Percentiles rank a stretch among this genome's conserved stretches.
These are phyloP conservation scores for Xylota segnis DNA, from an alignment of 2,888 invertebrate species.

Conservation along the genomic window DNA sequence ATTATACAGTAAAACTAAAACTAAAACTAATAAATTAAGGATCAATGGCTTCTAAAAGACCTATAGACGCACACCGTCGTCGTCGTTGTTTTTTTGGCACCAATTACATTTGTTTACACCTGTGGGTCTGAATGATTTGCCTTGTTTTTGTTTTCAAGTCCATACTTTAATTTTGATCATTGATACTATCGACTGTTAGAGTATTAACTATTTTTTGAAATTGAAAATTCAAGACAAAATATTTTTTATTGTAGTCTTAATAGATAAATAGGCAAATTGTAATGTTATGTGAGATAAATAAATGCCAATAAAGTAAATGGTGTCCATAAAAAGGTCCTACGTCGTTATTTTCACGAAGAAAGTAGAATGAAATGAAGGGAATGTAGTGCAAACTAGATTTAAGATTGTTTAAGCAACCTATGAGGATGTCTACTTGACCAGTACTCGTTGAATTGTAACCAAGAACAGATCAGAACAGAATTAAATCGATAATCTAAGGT, in stretches of 20 bases:
- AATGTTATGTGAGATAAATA: slow-evolving; percentile 18
- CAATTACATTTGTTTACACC: slow-evolving; percentile 5
- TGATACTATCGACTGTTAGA: slow-evolving; percentile 24
- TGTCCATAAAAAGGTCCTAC: neutral
- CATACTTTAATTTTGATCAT: neutral
- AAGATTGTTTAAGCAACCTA: too few relatives aligned
- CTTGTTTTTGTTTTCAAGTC: slow-evolving; percentile 30
- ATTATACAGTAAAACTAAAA: slow-evolving; percentile 10
- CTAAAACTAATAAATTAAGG: neutral
- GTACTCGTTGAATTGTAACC: too few relatives aligned
- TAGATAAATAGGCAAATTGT: slow-evolving; percentile 5
- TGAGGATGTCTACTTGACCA: too few relatives aligned
- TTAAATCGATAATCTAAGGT: too few relatives aligned
- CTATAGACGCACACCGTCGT: neutral
- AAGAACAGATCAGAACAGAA: too few relatives aligned
- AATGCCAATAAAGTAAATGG: slow-evolving; percentile 53
- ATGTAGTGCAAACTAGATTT: neutral
- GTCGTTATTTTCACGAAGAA: neutral
- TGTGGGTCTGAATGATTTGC: slow-evolving; percentile 23
- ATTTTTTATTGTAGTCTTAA: slow-evolving; percentile 38
- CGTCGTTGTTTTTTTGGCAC: slow-evolving; percentile 1
- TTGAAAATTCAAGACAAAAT: slow-evolving; percentile 22
- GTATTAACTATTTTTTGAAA: slow-evolving; percentile 13
- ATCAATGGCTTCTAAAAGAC: neutral
- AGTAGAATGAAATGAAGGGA: neutral